Conservation (phyloP, 2,888 invertebrate genomes). For the Drosophila neotestacea region DNA sequence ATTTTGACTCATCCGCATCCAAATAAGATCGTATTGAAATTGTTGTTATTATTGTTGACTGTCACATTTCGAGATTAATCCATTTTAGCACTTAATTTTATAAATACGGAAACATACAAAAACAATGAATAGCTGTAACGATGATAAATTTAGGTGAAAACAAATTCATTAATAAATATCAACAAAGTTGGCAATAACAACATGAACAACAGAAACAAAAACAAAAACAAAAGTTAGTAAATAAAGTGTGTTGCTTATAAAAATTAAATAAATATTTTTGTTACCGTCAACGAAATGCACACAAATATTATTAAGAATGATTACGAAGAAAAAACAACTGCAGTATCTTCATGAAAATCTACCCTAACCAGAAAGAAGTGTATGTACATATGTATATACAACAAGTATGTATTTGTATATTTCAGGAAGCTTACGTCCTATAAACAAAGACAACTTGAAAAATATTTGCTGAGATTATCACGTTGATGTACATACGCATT, state of each 20-base stretch:
- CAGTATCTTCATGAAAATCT: slow-evolving; percentile 22
- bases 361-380: slow-evolving; percentile 13
- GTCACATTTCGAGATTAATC: slow-evolving; percentile 54
- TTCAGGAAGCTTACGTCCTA: not conserved
- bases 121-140: slow-evolving; percentile 27
- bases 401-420: not conserved
- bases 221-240: slow-evolving; percentile 31
- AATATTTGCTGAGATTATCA: slow-evolving; percentile 3
- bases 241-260: slow-evolving; percentile 48
- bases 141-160: slow-evolving; percentile 41
- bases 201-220: slow-evolving; percentile 17
- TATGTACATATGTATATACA: not conserved
- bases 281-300: slow-evolving; percentile 27
- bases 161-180: slow-evolving; percentile 51
- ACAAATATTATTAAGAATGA: slow-evolving; percentile 36
- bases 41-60: slow-evolving; percentile 38
- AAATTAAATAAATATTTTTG: slow-evolving; percentile 66
- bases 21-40: slow-evolving; percentile 19
- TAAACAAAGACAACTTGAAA: slow-evolving; percentile 10
- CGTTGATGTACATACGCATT: not conserved
- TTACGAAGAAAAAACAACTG: slow-evolving; percentile 45
- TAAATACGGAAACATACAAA: slow-evolving; percentile 52
- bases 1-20: slow-evolving; percentile 38
- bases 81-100: slow-evolving; percentile 57
- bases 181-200: slow-evolving; percentile 34